phyloP scores from a whole-genome alignment of 1,140 invertebrate species.

The Cyclargus thomasi region DNA sequence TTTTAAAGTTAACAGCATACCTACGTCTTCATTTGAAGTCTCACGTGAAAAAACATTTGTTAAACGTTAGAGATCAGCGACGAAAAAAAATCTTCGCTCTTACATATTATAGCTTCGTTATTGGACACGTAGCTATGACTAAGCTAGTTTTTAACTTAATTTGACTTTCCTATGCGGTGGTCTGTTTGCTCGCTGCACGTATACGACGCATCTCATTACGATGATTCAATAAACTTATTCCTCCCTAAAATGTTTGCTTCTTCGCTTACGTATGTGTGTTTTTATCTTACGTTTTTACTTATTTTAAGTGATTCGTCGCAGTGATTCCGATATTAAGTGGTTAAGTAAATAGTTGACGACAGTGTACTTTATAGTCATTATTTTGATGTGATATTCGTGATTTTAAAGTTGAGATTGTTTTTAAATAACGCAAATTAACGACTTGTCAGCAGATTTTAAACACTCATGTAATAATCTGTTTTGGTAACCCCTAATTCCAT shows the following conservation, averaged over 20 bases:
- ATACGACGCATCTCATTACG: constrained; percentile 22
- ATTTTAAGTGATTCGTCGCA: background rate
- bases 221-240: constrained; percentile 16
- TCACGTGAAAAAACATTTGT: no score
- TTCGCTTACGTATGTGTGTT: background rate
- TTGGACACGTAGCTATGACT: constrained; percentile 35
- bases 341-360: background rate
- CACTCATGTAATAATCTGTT: no score
- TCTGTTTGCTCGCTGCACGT: constrained; percentile 34
- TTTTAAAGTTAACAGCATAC: no score
- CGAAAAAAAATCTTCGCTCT: no score
- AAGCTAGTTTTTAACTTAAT: constrained; percentile 40
- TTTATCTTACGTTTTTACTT: background rate
- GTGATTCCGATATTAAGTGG: background rate
- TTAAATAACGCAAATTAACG: no score
- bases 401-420: no score
- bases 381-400: no score
- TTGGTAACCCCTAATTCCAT: no score
- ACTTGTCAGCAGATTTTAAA: no score
- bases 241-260: constrained; percentile 11
- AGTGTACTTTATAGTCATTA: background rate
- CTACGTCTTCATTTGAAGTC: no score
- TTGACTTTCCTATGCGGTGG: constrained; percentile 62
- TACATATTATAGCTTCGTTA: constrained; percentile 11
- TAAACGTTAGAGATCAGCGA: no score